phyloP scores from a whole-genome alignment of 2,888 invertebrate genomes.

The Boloria selene region DNA sequence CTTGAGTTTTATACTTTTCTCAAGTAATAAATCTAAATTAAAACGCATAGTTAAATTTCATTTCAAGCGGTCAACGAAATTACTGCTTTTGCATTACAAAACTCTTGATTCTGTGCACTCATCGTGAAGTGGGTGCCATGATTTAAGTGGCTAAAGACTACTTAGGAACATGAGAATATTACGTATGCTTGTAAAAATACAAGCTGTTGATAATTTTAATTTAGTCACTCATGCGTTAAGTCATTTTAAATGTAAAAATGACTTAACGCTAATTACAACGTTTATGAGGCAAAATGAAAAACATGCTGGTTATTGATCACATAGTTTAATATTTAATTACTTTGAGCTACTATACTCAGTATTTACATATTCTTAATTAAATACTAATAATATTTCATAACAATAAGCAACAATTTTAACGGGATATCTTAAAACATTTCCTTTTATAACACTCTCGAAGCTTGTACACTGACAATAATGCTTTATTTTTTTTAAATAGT shows the following conservation, averaged over 20 bases:
- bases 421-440: constrained; percentile 47
- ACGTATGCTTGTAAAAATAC: too few species aligned
- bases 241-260: neutral
- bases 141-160: too few species aligned
- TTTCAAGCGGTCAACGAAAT: too few species aligned
- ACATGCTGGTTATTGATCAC: constrained; percentile 52
- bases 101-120: too few species aligned
- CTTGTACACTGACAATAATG: constrained; percentile 9
- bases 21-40: too few species aligned
- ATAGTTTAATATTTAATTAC: constrained; percentile 62
- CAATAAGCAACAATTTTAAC: constrained; percentile 77
- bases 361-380: constrained; percentile 71
- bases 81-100: too few species aligned
- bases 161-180: too few species aligned
- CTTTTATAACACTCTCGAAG: constrained; percentile 19
- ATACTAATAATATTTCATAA: constrained; percentile 65
- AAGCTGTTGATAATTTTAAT: too few species aligned
- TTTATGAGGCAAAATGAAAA: constrained; percentile 19
- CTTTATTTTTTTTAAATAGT: neutral
- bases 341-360: constrained; percentile 75
- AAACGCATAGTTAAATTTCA: too few species aligned
- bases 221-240: neutral
- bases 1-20: too few species aligned
- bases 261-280: neutral
- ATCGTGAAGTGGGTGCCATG: too few species aligned